Percentiles rank a stretch among this genome's conserved stretches.
phyloP scores from a whole-genome alignment of 2,113 vertebrate species.

The Pterocles gutturalis region DNA sequence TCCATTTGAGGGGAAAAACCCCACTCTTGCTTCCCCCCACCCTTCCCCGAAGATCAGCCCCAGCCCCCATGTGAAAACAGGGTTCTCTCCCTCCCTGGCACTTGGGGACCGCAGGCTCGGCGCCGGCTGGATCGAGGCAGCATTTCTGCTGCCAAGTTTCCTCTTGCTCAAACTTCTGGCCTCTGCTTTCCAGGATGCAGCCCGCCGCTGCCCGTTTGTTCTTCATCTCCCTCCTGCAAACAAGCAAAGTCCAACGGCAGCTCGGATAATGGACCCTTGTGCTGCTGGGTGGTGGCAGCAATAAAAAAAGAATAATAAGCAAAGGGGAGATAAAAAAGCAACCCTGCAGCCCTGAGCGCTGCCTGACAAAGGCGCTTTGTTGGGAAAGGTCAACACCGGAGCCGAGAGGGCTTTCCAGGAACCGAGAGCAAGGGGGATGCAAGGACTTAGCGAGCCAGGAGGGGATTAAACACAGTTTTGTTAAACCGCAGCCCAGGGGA shows the following conservation, averaged over 20 bases:
- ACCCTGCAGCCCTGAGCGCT: neutral
- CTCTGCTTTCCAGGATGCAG: neutral
- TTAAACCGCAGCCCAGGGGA: neutral
- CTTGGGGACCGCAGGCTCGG: neutral
- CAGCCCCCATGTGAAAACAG: neutral
- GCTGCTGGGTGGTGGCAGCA: neutral
- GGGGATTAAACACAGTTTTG: neutral
- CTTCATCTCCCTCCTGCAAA: neutral
- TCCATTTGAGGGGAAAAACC: too few species aligned
- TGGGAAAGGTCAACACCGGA: neutral
- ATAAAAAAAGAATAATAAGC: neutral
- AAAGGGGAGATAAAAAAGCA: neutral
- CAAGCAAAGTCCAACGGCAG: neutral
- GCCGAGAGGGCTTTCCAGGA: neutral
- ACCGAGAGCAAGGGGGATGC: neutral
- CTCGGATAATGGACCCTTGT: neutral
- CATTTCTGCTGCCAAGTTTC: neutral
- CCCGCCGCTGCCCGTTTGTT: neutral
- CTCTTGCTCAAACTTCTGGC: neutral
- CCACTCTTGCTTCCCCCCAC: neutral
- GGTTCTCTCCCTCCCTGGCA: neutral
- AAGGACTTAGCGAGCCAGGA: neutral
- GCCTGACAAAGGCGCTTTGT: conserved; percentile 27
- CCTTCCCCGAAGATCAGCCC: neutral
- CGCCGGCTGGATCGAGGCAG: rapidly evolving